phyloP scores from a whole-genome alignment of 2,888 invertebrate genomes.

The Agriotes lineatus region DNA sequence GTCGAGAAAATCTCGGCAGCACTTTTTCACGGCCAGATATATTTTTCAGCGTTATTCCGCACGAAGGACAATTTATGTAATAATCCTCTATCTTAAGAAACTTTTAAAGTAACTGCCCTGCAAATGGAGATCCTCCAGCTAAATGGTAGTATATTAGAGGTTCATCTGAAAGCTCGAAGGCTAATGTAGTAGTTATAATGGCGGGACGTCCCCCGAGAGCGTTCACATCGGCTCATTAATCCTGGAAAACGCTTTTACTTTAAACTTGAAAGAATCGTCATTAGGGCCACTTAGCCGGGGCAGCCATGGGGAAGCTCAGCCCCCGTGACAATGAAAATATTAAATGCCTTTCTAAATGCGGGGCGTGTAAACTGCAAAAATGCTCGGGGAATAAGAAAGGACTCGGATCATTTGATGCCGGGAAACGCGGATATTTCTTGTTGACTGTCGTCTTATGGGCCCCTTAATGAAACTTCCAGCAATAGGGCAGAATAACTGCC shows the following conservation, averaged over 20 bases:
- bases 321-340: constrained; percentile 31
- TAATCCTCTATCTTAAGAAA: constrained; percentile 28
- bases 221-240: constrained; percentile 53
- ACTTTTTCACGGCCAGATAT: constrained; percentile 18
- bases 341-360: constrained; percentile 21
- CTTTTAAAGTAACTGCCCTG: constrained; percentile 34
- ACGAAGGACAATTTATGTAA: constrained; percentile 18
- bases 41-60: constrained; percentile 14
- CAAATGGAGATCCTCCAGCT: constrained; percentile 24
- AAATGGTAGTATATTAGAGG: constrained; percentile 40
- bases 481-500: too few relatives aligned
- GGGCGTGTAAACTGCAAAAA: constrained; percentile 14
- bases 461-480: too few relatives aligned
- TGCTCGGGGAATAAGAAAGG: constrained; percentile 6
- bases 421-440: neutral
- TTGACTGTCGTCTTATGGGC: neutral
- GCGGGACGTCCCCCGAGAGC: constrained; percentile 46
- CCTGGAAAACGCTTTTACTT: constrained; percentile 50
- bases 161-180: constrained; percentile 44
- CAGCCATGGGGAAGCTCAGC: constrained; percentile 23
- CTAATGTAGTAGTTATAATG: constrained; percentile 48
- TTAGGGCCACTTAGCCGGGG: constrained; percentile 43
- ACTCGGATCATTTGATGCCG: neutral
- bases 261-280: constrained; percentile 50
- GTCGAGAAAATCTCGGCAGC: constrained; percentile 17